Evolutionary conservation across 2,797 vertebrate species (phyloP).

Genomic region (Florisuga fusca): DNA sequence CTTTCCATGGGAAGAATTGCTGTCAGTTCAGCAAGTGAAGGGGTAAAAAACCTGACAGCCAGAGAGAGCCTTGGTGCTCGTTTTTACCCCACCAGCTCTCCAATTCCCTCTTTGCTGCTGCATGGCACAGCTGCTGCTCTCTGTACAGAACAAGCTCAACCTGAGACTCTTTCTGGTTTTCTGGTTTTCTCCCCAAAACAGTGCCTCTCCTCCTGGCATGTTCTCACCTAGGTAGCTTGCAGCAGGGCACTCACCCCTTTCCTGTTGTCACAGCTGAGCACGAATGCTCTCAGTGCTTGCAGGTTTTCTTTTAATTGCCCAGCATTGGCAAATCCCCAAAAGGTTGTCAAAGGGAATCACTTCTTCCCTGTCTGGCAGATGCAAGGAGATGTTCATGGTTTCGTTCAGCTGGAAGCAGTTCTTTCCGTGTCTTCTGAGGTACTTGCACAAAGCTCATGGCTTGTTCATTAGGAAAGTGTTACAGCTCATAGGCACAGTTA

Average conservation of each 20-base stretch:
- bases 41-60: not conserved
- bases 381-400: not conserved
- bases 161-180: not conserved
- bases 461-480: slow-evolving; percentile 14
- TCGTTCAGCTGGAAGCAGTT: not conserved
- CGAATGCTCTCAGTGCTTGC: not conserved
- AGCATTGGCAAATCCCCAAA: not conserved
- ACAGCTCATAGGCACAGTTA: slow-evolving; percentile 11
- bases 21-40: not conserved
- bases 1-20: not conserved
- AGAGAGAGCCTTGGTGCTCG: not conserved
- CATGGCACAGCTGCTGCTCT: not conserved
- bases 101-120: not conserved
- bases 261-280: accelerated
- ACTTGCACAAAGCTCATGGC: not conserved
- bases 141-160: not conserved
- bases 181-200: not conserved
- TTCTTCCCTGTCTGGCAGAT: not conserved
- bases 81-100: not conserved
- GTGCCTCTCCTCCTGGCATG: not conserved
- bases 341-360: not conserved
- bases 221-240: not conserved
- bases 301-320: not conserved
- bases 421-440: not conserved
- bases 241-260: not conserved